Evolutionary conservation across 2,113 vertebrate species (phyloP).

Genomic region (Theristicus caerulescens): DNA sequence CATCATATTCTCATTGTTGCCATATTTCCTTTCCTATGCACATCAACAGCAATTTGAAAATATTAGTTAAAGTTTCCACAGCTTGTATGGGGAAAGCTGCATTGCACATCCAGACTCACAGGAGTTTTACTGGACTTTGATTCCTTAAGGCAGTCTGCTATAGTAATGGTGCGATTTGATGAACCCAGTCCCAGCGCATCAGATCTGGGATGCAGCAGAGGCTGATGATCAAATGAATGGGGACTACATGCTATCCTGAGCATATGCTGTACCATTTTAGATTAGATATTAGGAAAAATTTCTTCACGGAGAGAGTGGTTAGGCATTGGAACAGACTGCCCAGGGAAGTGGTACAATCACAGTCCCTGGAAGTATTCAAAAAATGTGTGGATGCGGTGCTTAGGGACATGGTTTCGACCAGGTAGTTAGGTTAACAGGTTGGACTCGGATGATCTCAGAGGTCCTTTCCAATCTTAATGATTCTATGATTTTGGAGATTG

Average conservation of each 20-base stretch:
- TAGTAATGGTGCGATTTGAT: accelerated
- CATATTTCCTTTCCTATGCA: neutral
- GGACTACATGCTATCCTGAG: neutral
- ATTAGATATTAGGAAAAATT: no score
- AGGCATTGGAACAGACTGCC: no score
- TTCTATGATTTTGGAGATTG: neutral
- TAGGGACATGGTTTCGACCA: no score
- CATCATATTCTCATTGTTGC: neutral
- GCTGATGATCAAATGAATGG: neutral
- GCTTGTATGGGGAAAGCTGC: neutral
- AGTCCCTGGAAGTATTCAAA: no score
- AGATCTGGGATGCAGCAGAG: neutral
- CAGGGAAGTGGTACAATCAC: no score
- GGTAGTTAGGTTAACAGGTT: no score
- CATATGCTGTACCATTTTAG: no score
- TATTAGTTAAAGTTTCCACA: neutral
- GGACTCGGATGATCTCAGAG: no score
- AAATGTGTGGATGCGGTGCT: no score
- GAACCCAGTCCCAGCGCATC: neutral
- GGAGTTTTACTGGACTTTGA: neutral
- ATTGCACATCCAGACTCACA: neutral
- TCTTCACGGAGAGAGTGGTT: no score
- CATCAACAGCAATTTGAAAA: neutral
- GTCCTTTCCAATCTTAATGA: no score
- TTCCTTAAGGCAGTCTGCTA: neutral